phyloP scores from a whole-genome alignment of 2,888 invertebrate genomes.

The Brachyopa scutellaris region DNA sequence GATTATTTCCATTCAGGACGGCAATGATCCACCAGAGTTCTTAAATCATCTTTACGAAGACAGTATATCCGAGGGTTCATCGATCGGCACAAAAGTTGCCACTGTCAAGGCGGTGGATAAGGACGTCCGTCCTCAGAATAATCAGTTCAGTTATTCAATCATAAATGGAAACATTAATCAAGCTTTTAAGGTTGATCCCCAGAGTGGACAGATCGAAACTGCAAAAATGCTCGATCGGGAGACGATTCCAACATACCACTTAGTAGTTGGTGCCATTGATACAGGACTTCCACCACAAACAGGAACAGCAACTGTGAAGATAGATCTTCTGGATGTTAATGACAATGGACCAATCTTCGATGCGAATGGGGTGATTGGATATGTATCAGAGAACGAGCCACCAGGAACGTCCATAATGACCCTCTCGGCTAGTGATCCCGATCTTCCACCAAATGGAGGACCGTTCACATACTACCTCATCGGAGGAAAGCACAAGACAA shows the following conservation, averaged over 20 bases:
- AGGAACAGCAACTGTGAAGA: constrained; percentile 92
- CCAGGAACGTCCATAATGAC: constrained; percentile 92
- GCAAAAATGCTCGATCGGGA: constrained; percentile 91
- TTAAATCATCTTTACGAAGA: constrained; percentile 90
- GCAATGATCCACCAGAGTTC: constrained; percentile 98
- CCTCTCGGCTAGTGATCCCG: constrained; percentile 93
- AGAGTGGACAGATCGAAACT: constrained; percentile 91
- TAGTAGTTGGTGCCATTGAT: constrained; percentile 93
- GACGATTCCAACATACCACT: constrained; percentile 87
- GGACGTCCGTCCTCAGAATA: constrained; percentile 94
- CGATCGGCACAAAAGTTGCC: constrained; percentile 88
- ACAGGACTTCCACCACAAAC: constrained; percentile 95
- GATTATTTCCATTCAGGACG: constrained; percentile 95
- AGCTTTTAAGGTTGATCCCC: constrained; percentile 93
- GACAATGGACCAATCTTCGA: constrained; percentile 95
- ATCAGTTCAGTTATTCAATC: constrained; percentile 95
- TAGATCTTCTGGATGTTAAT: constrained; percentile 93
- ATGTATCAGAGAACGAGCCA: constrained; percentile 93
- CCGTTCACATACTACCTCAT: constrained; percentile 92
- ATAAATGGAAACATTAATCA: constrained; percentile 92
- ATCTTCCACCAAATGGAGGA: constrained; percentile 94
- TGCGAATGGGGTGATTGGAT: constrained; percentile 87
- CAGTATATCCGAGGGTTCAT: constrained; percentile 90
- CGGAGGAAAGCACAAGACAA: constrained; percentile 89
- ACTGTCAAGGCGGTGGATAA: constrained; percentile 94